These are phyloP conservation scores for Drosophila hydei DNA, from an alignment of 1,140 invertebrate species.

Conservation along the genomic window DNA sequence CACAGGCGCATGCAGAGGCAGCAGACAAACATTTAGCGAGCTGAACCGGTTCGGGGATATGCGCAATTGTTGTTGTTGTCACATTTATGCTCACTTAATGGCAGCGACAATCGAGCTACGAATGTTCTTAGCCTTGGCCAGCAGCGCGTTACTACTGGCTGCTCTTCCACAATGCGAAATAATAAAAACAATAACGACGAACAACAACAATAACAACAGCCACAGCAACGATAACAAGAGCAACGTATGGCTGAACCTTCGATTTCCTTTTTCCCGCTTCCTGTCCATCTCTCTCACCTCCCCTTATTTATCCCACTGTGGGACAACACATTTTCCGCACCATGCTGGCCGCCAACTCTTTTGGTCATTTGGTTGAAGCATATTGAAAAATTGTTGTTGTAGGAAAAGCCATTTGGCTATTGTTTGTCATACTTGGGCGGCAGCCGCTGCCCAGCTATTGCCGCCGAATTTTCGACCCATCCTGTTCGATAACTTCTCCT, in stretches of 20 bases:
- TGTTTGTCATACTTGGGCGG: slow-evolving; percentile 75
- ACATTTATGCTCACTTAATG: slow-evolving; percentile 40
- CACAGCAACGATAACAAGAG: slow-evolving; percentile 13
- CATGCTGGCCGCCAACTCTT: slow-evolving; percentile 30
- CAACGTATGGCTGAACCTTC: slow-evolving; percentile 18
- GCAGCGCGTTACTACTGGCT: slow-evolving; percentile 3
- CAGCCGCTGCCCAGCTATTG: slow-evolving; percentile 28
- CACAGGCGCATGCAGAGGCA: neutral
- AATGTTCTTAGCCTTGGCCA: slow-evolving; percentile 51
- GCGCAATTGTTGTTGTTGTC: slow-evolving; percentile 21
- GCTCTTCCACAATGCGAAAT: slow-evolving; percentile 29
- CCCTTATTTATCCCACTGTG: neutral
- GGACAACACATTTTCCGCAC: slow-evolving; percentile 5
- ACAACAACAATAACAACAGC: slow-evolving; percentile 16
- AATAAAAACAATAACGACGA: slow-evolving; percentile 52
- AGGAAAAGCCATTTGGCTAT: slow-evolving; percentile 80
- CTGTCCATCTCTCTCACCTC: too few relatives aligned
- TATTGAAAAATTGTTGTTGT: slow-evolving; percentile 81
- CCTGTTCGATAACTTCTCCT: neutral
- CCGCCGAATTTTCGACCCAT: neutral
- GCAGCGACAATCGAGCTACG: slow-evolving; percentile 49
- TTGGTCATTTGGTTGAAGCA: slow-evolving; percentile 68
- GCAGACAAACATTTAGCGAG: slow-evolving; percentile 25
- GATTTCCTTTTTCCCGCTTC: neutral
- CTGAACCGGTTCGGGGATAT: slow-evolving; percentile 19